Percentiles rank a stretch among this genome's conserved stretches.
phyloP scores from a whole-genome alignment of 1,140 invertebrate genomes.

The Leptopilina boulardi region DNA sequence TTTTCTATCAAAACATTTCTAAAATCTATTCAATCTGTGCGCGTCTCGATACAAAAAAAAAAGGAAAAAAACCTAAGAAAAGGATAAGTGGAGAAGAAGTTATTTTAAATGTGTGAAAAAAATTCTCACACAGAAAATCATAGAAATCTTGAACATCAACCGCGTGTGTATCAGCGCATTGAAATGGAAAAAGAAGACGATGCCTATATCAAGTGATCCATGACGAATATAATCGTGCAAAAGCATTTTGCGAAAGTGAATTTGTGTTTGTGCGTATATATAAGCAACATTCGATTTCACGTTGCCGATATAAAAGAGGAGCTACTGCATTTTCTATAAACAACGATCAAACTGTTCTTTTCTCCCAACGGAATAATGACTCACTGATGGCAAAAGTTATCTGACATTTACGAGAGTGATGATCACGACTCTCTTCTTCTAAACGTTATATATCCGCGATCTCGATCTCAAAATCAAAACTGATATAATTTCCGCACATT shows the following conservation, averaged over 20 bases:
- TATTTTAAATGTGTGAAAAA: slow-evolving; percentile 19
- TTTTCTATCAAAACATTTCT: background rate
- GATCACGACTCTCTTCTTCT: background rate
- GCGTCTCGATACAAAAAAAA: too few species aligned
- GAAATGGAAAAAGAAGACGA: slow-evolving; percentile 1
- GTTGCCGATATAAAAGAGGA: background rate
- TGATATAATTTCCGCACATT: background rate
- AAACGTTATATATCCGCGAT: background rate
- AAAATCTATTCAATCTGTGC: background rate
- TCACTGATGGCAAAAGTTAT: background rate
- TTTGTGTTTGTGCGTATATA: background rate
- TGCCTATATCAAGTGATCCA: slow-evolving; percentile 19
- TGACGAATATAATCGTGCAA: slow-evolving; percentile 24
- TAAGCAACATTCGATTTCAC: slow-evolving; percentile 1
- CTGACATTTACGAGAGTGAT: slow-evolving; percentile 12
- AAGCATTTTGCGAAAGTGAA: slow-evolving; percentile 9
- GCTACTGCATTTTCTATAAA: slow-evolving; percentile 29
- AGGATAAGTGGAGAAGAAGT: background rate
- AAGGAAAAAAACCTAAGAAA: background rate
- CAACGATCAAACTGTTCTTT: slow-evolving; percentile 25
- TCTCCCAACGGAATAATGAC: background rate
- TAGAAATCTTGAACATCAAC: slow-evolving; percentile 15
- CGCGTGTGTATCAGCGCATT: background rate
- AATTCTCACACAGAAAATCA: background rate
- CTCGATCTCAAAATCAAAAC: background rate